These are phyloP conservation scores for Andrena bicolor DNA, from an alignment of 2,888 invertebrate genomes.

Conservation along the genomic window DNA sequence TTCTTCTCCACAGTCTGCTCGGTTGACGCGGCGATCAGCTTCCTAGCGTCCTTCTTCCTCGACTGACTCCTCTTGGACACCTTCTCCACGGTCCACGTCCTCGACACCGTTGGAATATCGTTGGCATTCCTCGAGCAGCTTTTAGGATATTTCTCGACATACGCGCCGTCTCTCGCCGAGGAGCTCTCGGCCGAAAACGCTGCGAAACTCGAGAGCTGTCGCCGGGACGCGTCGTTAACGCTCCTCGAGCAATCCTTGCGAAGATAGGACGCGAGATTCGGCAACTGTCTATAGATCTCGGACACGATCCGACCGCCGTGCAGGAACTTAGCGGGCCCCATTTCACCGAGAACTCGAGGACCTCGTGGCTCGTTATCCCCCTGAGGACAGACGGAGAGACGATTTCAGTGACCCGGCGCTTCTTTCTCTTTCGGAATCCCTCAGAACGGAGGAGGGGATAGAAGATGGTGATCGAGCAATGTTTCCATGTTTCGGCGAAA, in stretches of 20 bases:
- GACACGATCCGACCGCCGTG: conserved; percentile 33
- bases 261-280: conserved; percentile 16
- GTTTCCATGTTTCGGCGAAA: background rate
- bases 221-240: background rate
- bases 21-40: too few species aligned
- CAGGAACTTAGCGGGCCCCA: conserved; percentile 48
- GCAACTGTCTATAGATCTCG: conserved; percentile 53
- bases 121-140: background rate
- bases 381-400: conserved; percentile 77
- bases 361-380: conserved; percentile 64
- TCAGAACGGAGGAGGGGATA: conserved; percentile 20
- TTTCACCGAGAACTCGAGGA: conserved; percentile 61
- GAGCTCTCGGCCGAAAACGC: background rate
- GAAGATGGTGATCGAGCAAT: conserved; percentile 3
- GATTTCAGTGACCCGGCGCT: conserved; percentile 50
- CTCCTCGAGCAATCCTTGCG: background rate
- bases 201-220: conserved; percentile 33
- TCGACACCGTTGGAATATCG: background rate
- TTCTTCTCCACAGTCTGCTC: background rate
- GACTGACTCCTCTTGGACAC: background rate
- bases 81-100: background rate
- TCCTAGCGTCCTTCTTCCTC: background rate
- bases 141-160: background rate
- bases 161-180: too few species aligned
- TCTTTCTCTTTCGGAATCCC: conserved; percentile 6